A percentile compares a stretch with the other conserved stretches of the same genome.
Conservation (phyloP, 2,113 vertebrate species). For the Gymnorhina tibicen region DNA sequence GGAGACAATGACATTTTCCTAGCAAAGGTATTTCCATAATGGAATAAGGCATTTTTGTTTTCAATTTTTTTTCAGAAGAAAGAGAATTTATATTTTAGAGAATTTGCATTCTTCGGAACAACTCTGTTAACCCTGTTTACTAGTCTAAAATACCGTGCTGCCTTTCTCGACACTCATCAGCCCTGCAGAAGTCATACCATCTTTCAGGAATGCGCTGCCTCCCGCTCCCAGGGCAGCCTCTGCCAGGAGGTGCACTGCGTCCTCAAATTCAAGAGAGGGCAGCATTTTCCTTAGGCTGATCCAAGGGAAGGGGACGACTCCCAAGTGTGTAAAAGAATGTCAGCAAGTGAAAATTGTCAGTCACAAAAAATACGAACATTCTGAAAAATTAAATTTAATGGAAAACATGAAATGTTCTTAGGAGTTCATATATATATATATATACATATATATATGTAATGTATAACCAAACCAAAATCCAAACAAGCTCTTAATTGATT, state of each 20-base stretch:
- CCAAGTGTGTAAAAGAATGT: background rate
- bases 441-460: background rate
- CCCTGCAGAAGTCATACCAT: background rate
- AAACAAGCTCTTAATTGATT: background rate
- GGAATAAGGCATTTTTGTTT: background rate
- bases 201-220: background rate
- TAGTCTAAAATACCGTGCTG: background rate
- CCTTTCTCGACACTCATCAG: background rate
- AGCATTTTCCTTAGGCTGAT: slow-evolving; percentile 71
- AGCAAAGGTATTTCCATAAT: background rate
- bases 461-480: background rate
- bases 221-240: background rate
- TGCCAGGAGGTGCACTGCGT: slow-evolving; percentile 42
- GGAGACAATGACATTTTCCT: background rate
- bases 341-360: background rate
- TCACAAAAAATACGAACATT: background rate
- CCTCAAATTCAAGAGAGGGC: slow-evolving; percentile 76
- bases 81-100: background rate
- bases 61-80: background rate
- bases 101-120: background rate
- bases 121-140: background rate
- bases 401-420: background rate
- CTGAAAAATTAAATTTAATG: background rate
- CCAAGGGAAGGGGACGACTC: background rate
- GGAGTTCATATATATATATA: background rate